Evolutionary conservation across 2,113 vertebrate genomes (phyloP), one percentile per base, ranked within the genome.

Genomic region (Eleginops maclovinus): DNA sequence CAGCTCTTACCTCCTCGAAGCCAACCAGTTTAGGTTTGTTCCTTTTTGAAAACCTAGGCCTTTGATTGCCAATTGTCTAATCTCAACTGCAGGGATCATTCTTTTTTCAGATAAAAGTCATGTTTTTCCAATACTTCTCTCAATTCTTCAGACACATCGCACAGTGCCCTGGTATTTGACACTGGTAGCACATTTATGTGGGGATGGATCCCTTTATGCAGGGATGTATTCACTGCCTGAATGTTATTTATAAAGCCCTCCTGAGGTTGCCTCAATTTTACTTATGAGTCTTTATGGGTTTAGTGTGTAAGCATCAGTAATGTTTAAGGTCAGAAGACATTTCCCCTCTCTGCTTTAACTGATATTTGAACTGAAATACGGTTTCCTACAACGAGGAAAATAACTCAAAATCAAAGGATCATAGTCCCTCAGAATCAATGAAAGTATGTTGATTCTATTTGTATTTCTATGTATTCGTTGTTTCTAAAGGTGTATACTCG

Each of bases 181-280:
- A n/a, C 26, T 31, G 51, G 47, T 7, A 49, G 64, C 58, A 44
- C 47, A 62, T 77, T 67, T 68, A 62, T 63, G 71, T 51, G 19
- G 60, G 70, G 69, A 78, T 60, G 55, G 70, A 59, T 40, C 22
- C 77, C 53, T 59, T 84, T 84, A 69, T 85, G 75, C 54, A 58
- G 56, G 40, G 46, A 71, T 71, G 64, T 31, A 50, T 84, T 80
- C 21, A 72, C 26, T 17, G 40, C 58, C 64, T 76, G 60, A 47
- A 82, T 76, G 75, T 74, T 78, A 73, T 79, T 87, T 72, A 60
- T 54, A 63, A 58, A 40, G 49, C 41, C 55, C 51, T 56, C 9
- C 53, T 76, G 59, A 65, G 72, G 74, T 47, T 49, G 55, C 68
- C 53, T 59, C 62, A 41, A 53, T 76, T 63, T 28, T 78, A 64